Evolutionary conservation across 2,113 vertebrate species (phyloP).

Genomic region (Benitochromis conjunctus): DNA sequence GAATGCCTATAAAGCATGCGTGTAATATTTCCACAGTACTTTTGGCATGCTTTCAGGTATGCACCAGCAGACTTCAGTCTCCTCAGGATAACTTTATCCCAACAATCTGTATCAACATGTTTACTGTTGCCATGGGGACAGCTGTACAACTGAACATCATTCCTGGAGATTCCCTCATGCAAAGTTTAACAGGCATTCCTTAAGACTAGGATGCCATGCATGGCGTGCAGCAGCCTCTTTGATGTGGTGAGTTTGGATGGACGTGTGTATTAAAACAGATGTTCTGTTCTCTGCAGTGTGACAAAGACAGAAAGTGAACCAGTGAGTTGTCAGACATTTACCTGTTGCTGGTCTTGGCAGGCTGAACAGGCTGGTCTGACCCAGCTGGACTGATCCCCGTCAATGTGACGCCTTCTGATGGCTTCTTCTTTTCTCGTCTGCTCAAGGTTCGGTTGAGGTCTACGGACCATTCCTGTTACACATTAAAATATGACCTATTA

Average conservation of each 20-base stretch:
- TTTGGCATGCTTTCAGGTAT: slow-evolving; percentile 26
- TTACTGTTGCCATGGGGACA: slow-evolving; percentile 15
- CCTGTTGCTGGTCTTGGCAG: slow-evolving; percentile 83
- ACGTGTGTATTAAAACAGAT: not conserved
- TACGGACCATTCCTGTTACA: slow-evolving; percentile 87
- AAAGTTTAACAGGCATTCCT: slow-evolving; percentile 20
- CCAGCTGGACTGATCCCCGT: slow-evolving; percentile 88
- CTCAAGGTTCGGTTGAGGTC: slow-evolving; percentile 93
- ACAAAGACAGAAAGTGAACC: not conserved
- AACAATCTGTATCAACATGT: slow-evolving; percentile 34
- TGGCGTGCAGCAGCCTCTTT: not conserved
- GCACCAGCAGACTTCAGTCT: slow-evolving; percentile 2
- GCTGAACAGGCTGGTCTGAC: slow-evolving; percentile 76
- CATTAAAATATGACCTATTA: not conserved
- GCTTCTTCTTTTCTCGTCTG: slow-evolving; percentile 89
- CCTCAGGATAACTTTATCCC: slow-evolving; percentile 9
- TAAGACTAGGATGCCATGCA: not conserved
- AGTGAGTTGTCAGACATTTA: slow-evolving; percentile 20
- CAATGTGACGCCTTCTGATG: slow-evolving; percentile 86
- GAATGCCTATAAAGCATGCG: not conserved
- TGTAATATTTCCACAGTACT: slow-evolving; percentile 30
- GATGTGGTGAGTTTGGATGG: not conserved
- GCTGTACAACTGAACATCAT: not conserved
- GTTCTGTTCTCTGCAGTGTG: not conserved
- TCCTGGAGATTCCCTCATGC: not conserved